Percentiles rank a stretch among this genome's conserved stretches.
Evolutionary conservation across 2,113 vertebrate genomes (phyloP).

Genomic region (Aleadryas rufinucha): DNA sequence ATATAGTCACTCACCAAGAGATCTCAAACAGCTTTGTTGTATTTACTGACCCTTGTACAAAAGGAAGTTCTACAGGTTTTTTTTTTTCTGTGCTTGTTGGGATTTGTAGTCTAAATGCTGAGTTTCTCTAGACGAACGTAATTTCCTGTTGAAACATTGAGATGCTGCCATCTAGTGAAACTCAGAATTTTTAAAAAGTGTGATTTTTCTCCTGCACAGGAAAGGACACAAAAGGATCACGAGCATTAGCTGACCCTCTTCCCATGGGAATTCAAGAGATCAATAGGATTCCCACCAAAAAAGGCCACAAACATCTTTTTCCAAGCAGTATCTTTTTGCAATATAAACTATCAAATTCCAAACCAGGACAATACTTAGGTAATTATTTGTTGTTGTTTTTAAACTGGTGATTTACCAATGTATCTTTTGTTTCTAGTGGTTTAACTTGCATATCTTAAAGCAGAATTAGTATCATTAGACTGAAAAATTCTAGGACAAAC

Average conservation of each 20-base stretch:
- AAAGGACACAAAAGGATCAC: background rate
- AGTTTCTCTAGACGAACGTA: fast-evolving
- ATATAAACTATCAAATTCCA: background rate
- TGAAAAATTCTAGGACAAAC: background rate
- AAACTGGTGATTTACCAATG: background rate
- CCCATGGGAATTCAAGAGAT: background rate
- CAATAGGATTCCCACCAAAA: background rate
- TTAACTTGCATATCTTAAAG: background rate
- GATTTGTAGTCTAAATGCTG: constrained; percentile 38
- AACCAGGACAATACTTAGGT: background rate
- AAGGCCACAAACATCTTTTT: background rate
- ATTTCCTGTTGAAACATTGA: background rate
- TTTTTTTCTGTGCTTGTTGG: background rate
- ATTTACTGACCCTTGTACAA: background rate
- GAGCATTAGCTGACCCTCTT: background rate
- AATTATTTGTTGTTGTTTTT: background rate
- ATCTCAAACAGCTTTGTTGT: background rate
- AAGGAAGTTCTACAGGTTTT: background rate
- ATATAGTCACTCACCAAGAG: background rate
- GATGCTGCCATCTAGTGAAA: constrained; percentile 65
- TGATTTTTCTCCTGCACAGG: background rate
- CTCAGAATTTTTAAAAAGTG: background rate
- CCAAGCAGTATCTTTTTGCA: background rate
- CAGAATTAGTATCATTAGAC: background rate
- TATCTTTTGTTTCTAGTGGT: background rate